Base-by-base conservation (phyloP, 2,797 vertebrate species). In the Ciconia nigra region DNA sequence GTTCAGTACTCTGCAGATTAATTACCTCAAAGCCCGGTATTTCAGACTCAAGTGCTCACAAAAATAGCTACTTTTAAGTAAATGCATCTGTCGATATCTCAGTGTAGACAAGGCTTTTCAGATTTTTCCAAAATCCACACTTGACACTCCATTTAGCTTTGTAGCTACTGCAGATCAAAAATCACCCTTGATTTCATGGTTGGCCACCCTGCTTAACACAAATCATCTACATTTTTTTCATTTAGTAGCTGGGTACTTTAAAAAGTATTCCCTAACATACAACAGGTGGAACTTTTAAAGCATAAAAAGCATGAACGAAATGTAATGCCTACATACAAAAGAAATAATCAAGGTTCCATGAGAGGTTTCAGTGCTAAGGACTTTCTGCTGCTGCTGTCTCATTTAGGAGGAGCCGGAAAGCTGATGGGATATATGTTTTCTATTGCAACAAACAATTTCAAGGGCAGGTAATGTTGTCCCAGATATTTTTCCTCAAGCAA, bases 111-210 rank as follows among this genome's bases (percentile, higher is more conserved):
- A 72, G 25, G 12, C 81, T 71, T n/a, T 63, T 59, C 74, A 21
- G n/a, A 61, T 39, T 77, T 65, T 74, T 78, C 54, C 91, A 89
- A 77, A 95, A 95, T 52, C 47, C 77, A 63, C 67, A 52, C 47
- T 2, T 51, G 59, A 67, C 47, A 22, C 44, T 83, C 73, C 67
- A 59, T 44, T 51, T 11, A 66, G 66, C 55, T 92, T 62, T 51
- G 51, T 52, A 90, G 62, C 84, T 52, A 37, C 47, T 35, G 59
- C 55, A 90, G 55, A 87, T 37, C 71, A 84, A 73, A 58, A 52
- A 46, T 19, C 44, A 39, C 44, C 33, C 66, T 58, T 44, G 28
- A 82, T 73, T 52, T 66, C 80, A 80, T 1, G 35, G 54, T 35
- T 54, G 49, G 52, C n/a, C 73, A 25, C 47, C 66, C 87, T 44